Evolutionary conservation across 2,797 vertebrate species (phyloP), one percentile per base, ranked within the genome.

Genomic region (Acipenser transmontanus): DNA sequence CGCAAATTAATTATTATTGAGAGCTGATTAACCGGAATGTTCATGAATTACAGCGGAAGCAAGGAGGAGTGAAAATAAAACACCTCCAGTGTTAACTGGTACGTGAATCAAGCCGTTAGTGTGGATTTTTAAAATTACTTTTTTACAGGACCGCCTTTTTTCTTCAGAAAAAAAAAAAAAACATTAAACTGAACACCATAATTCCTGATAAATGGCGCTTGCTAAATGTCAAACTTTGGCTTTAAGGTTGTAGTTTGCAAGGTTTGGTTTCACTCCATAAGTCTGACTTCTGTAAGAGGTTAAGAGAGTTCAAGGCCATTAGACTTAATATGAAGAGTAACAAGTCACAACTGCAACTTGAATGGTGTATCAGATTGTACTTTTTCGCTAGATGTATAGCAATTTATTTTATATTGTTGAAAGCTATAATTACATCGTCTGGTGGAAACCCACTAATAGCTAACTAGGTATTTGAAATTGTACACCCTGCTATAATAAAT

Each of bases 371-470:
- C 9, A 54, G 52, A 54, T 54, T 54, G 8, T 54, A 3, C n/a
- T 54, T n/a, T 54, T 9, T 9, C 4, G 1, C n/a, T n/a, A 9
- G 8, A 54, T 34, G 34, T 59, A 54, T 65, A 66, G 64, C 63
- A 68, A 69, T 71, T 69, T 63, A 70, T 66, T 71, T 70, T 62
- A 70, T 57, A 59, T 8, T 13, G 65, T 64, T 67, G 14, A 74
- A 71, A 69, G 64, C 52, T 48, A 52, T 69, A 73, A 74, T 74
- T 73, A 73, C 49, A 50, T 52, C 7, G 65, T 73, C 71, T 72
- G 59, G 61, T 60, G 12, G 61, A 74, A 73, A 61, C 65, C 65
- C 62, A 52, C 52, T 66, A 73, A 72, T 48, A 47, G 61, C 66
- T 8, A 61, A 14, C 12, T 47, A 34, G 57, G 68, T 49, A 67